Evolutionary conservation across 2,797 vertebrate species (phyloP), one percentile per base, ranked within the genome.

Genomic region (Mustela erminea): DNA sequence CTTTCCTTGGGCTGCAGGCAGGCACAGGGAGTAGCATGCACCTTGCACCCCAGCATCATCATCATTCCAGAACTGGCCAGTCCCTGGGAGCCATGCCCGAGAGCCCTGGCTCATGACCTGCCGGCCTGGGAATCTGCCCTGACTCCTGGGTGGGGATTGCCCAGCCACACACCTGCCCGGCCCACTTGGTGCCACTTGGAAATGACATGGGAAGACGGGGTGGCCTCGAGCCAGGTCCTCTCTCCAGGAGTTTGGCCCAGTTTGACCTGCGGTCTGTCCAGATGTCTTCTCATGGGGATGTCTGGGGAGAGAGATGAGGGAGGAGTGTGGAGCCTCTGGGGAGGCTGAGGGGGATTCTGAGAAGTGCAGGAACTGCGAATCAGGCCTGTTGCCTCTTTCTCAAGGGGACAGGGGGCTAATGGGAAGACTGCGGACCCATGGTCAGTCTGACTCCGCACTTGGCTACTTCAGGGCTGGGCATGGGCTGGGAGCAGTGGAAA

Each of bases 121-220:
- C 38, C 81, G 18, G 41, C n/a, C 60, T 23, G 64, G 58, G 90
- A 82, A 96, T 97, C 66, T 82, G 92, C 87, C 68, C 70, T 66
- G 58, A 83, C 41, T 87, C 62, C 64, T 66, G 85, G 96, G 84
- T 95, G 93, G 95, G 82, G 96, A 83, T 35, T 38, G 72, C 93
- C 70, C 54, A 25, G 95, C 60, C 38, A 38, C 41, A 77, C 5
- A 4, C 75, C 21, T 68, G 77, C 74, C 87, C 86, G 60, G 88
- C 78, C 93, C 58, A 92, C 27, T 60, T 86, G 82, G 75, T 78
- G 66, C 27, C 80, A 38, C n/a, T 87, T 92, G 66, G 18, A 90
- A 92, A 82, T 87, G 70, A 62, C 64, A 35, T 43, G 78, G 56
- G 89, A 78, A 66, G 81, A 49, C 0, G 38, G 38, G 60, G 7